Conservation (phyloP, 2,113 vertebrate species). For the Formicarius rufipectus region DNA sequence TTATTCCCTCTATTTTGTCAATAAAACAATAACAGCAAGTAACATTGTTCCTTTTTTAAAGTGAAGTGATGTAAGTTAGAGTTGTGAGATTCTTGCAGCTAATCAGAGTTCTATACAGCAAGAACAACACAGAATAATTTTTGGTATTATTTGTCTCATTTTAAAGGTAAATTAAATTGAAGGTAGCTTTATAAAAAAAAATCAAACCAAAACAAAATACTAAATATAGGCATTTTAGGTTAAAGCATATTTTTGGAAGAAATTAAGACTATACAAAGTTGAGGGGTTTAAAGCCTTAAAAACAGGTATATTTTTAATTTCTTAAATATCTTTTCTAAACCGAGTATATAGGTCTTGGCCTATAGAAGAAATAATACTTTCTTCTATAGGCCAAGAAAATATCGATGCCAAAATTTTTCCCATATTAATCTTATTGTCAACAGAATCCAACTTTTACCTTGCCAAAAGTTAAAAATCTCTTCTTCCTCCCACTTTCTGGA, state of each 20-base stretch:
- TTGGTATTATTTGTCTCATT: neutral
- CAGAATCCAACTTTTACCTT: neutral
- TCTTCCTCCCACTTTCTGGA: neutral
- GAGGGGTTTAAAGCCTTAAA: too few species aligned
- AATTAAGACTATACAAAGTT: neutral
- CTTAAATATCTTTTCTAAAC: neutral
- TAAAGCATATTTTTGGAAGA: neutral
- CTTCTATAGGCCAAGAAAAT: too few species aligned
- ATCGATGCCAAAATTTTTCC: neutral
- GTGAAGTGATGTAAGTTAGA: neutral
- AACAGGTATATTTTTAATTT: neutral
- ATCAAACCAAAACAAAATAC: neutral
- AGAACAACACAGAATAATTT: neutral
- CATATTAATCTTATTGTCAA: neutral
- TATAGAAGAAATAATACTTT: too few species aligned
- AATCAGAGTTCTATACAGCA: neutral
- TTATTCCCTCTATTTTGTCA: neutral
- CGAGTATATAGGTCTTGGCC: neutral
- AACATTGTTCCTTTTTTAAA: neutral
- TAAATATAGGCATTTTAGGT: neutral
- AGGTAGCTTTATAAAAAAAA: neutral
- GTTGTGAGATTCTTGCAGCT: neutral
- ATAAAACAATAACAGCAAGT: neutral
- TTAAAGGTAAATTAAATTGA: too few species aligned
- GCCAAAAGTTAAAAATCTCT: neutral